Evolutionary conservation across 1,140 invertebrate species (phyloP), one percentile per base, ranked within the genome.

Genomic region (Cydia splendana): DNA sequence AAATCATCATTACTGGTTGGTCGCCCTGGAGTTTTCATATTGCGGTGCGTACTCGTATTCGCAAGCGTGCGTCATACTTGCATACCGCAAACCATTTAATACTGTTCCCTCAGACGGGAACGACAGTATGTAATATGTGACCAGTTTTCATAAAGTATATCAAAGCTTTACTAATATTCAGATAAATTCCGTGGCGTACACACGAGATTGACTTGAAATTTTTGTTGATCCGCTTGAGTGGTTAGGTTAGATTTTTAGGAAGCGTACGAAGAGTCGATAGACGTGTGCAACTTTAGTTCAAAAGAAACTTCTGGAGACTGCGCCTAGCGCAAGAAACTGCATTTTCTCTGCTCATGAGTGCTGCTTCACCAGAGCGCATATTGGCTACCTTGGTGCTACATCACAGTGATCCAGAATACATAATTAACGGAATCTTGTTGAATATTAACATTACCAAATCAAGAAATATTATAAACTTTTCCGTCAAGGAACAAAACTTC

Each of bases 51-150:
- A 69, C 24, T 67, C 65, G 65, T 24, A 71, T 71, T 69, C 65
- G 65, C 65, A 69, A 69, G 65, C 67, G 67, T 71, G 67, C 67
- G 67, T 71, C 67, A 71, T 76, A 57, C 74, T 71, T 80, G 83
- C 80, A 83, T 80, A 85, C 83, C 85, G 71, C 85, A 85, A 83
- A 79, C 76, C 78, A 82, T 86, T 86, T 81, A 82, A 83, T 85
- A 84, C 82, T 80, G 78, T 82, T 83, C 82, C 76, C 77, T 82
- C 77, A 80, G 78, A 80, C 79, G 51, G 53, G 76, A 62, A 76
- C 38, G 73, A 15, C 57, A 13, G 79, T 75, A 83, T 80, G 80
- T 76, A 77, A 75, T 20, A 82, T 48, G n/a, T 42, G 18, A 28
- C 53, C 57, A 62, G 20, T 12, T 62, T 62, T 10, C 51, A 62